Evolutionary conservation across 2,888 invertebrate genomes (phyloP).

Genomic region (Tenthredo scrophulariae): DNA sequence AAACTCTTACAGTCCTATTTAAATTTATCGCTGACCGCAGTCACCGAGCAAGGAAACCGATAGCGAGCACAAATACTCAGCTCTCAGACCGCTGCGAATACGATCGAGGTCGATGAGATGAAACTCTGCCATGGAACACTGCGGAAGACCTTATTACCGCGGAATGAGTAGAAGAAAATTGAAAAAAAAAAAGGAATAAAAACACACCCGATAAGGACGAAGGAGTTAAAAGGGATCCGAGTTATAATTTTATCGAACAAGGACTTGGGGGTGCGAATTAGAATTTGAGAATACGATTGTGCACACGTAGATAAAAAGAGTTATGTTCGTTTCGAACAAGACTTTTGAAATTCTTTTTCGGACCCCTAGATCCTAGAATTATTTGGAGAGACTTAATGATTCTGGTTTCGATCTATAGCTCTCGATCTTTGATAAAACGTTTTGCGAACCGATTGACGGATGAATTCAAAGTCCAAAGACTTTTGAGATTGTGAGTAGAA

Average conservation of each 20-base stretch:
- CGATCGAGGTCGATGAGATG: conserved; percentile 42
- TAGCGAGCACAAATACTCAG: conserved; percentile 58
- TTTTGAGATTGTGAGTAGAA: no score
- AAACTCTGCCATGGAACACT: conserved; percentile 50
- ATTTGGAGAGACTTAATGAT: no score
- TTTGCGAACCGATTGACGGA: no score
- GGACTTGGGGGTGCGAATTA: no score
- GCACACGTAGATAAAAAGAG: no score
- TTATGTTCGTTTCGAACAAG: no score
- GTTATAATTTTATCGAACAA: neutral
- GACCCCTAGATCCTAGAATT: no score
- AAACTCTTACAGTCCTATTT: conserved; percentile 46
- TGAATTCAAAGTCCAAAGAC: no score
- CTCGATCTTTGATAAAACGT: no score
- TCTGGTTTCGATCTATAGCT: no score
- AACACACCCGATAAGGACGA: neutral
- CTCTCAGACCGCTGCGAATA: conserved; percentile 58
- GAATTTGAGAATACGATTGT: no score
- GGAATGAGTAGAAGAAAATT: neutral
- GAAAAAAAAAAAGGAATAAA: neutral
- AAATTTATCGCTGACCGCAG: conserved; percentile 53
- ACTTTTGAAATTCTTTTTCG: no score
- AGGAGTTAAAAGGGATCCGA: neutral
- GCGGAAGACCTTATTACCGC: conserved; percentile 43
- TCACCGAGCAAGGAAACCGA: conserved; percentile 70